These are phyloP conservation scores for Bagarius yarrelli DNA, from an alignment of 2,113 vertebrate species.

Conservation along the genomic window DNA sequence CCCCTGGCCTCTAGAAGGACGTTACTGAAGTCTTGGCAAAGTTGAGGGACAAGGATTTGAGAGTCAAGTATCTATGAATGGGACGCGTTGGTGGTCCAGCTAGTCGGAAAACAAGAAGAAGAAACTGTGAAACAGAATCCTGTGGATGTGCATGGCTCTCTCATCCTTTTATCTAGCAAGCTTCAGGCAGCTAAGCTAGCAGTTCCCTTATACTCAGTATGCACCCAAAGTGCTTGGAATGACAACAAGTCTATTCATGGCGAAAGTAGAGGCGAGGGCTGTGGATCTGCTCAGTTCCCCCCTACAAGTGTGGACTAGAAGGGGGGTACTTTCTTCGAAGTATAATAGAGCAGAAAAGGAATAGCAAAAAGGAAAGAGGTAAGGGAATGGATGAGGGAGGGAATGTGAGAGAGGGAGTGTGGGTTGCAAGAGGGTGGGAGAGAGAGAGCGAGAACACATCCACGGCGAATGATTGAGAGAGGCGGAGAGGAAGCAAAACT, in stretches of 20 bases:
- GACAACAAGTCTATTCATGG: slow-evolving; percentile 77
- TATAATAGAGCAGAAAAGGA: slow-evolving; percentile 53
- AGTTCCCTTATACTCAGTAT: slow-evolving; percentile 72
- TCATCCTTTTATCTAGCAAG: slow-evolving; percentile 52
- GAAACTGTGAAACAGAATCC: slow-evolving; percentile 49
- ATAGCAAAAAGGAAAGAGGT: slow-evolving; percentile 44
- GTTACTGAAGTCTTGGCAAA: slow-evolving; percentile 54
- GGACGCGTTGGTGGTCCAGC: slow-evolving; percentile 58
- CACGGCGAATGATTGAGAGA: slow-evolving; percentile 78
- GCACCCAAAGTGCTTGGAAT: slow-evolving; percentile 72
- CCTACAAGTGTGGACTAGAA: slow-evolving; percentile 37
- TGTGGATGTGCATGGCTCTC: slow-evolving; percentile 56
- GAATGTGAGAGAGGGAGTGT: slow-evolving; percentile 50
- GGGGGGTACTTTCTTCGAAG: slow-evolving; percentile 49
- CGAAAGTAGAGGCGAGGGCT: slow-evolving; percentile 70
- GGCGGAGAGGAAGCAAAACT: slow-evolving; percentile 79
- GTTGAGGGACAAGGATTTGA: slow-evolving; percentile 57
- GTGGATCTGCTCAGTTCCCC: slow-evolving; percentile 72
- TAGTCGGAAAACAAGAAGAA: slow-evolving; percentile 56
- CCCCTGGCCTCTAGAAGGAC: slow-evolving; percentile 25
- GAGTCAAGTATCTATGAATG: slow-evolving; percentile 60
- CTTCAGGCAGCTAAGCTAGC: slow-evolving; percentile 67
- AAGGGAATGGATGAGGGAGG: slow-evolving; percentile 46
- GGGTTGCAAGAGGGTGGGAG: slow-evolving; percentile 40
- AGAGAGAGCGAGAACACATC: slow-evolving; percentile 55